Base-by-base conservation (phyloP, 2,113 vertebrate genomes). In the Pelvicachromis taeniatus region DNA sequence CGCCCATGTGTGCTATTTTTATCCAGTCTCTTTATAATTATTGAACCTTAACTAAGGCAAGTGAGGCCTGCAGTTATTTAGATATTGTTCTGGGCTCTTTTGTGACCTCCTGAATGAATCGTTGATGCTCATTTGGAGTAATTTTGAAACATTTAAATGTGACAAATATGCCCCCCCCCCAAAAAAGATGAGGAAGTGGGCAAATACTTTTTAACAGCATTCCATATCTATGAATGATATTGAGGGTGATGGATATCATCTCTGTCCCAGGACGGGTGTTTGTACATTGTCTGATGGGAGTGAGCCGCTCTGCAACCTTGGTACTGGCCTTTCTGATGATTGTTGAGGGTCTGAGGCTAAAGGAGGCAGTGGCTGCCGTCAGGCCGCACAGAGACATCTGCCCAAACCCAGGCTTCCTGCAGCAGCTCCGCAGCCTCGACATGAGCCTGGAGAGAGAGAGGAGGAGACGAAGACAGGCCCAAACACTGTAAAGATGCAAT, bases 291-390 rank as follows among this genome's bases (percentile, higher is more conserved):
- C 91, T 96, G 84, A 96, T 96, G 96, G 96, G 96, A 6, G 95
- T 96, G 81, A 97, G 96, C 55, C 94, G 96, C 58, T 96, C 96
- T 31, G 94, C 96, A 1, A 95, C 96, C 7, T 85, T 96, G 26
- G 94, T 95, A 61, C 83, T 96, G 83, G 95, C 95, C 35, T 96
- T 94, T 83, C 93, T 96, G 77, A 96, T 97, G 96, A 97, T 96
- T 35, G 90, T 70, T 26, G 96, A 96, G 80, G 88, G 90, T 50
- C 86, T 96, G 75, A 91, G 87, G 38, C 93, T 97, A 81, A 77
- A 91, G 80, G 95, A 96, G 78, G 96, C 96, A 0, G 89, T 93
- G 68, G 81, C 88, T 5, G 90, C 85, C 1, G 93, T 96, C 54
- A 91, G 95, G 50, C 83, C 88, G 3, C 95, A 96, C 85, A 86